Evolutionary conservation across 2,888 invertebrate genomes (phyloP).

Genomic region (Ametastegia equiseti): DNA sequence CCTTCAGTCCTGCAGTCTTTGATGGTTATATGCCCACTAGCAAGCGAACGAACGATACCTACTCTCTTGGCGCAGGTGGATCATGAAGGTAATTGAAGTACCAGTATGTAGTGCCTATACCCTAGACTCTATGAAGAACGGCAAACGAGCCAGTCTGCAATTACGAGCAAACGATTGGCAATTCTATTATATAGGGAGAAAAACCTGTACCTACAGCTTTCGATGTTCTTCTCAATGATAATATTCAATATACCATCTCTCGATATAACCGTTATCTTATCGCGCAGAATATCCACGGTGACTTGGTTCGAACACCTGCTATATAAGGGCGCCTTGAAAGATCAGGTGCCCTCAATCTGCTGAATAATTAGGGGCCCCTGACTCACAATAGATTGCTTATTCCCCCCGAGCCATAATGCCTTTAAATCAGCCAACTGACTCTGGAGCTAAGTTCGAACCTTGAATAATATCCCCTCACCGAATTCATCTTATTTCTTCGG

Average conservation of each 20-base stretch:
- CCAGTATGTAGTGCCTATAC: background rate
- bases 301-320: background rate
- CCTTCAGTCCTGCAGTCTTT: slow-evolving; percentile 14
- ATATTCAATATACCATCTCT: slow-evolving; percentile 2
- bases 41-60: background rate
- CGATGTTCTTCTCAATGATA: slow-evolving; percentile 1
- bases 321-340: background rate
- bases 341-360: background rate
- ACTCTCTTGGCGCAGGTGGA: slow-evolving; percentile 40
- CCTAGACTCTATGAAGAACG: slow-evolving; percentile 7
- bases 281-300: background rate
- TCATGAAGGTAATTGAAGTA: slow-evolving; percentile 35
- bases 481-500: too few species aligned
- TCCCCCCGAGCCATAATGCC: background rate
- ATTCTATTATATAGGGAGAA: slow-evolving; percentile 32
- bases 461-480: too few species aligned
- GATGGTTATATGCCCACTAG: slow-evolving; percentile 20
- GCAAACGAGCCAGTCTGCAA: slow-evolving; percentile 20
- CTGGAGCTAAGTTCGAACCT: background rate
- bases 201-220: slow-evolving; percentile 9
- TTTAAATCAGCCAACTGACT: background rate
- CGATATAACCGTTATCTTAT: background rate
- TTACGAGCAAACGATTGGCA: slow-evolving; percentile 21
- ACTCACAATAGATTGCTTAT: background rate
- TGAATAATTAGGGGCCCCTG: background rate